phyloP scores from a whole-genome alignment of 2,888 invertebrate species.

The Stenoptilia bipunctidactyla region DNA sequence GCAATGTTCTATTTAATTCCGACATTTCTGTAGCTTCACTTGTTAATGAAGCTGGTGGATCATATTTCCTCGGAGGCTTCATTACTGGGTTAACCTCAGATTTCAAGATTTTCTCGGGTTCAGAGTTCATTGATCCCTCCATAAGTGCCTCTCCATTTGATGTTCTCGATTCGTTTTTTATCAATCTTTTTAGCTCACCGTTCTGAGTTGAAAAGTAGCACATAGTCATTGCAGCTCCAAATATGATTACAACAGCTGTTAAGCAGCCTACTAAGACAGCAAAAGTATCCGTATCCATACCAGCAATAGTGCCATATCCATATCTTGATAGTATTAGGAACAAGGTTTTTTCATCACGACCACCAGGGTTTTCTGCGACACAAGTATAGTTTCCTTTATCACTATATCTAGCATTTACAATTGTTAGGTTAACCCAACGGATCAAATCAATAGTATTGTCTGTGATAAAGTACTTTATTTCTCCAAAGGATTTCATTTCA shows the following conservation, averaged over 20 bases:
- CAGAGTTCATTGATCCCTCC: conserved; percentile 79
- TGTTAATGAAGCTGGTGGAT: conserved; percentile 79
- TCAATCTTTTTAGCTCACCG: conserved; percentile 67
- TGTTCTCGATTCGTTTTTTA: conserved; percentile 72
- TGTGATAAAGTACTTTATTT: conserved; percentile 58
- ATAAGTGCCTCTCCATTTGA: conserved; percentile 77
- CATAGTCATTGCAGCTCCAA: conserved; percentile 53
- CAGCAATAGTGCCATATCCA: conserved; percentile 50
- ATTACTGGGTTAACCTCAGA: conserved; percentile 86
- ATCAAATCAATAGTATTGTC: conserved; percentile 60
- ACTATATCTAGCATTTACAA: conserved; percentile 71
- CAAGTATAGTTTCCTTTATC: conserved; percentile 85
- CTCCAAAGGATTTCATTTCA: conserved; percentile 61
- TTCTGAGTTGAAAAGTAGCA: conserved; percentile 70
- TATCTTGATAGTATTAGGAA: conserved; percentile 70
- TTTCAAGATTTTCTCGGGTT: conserved; percentile 84
- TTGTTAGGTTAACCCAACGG: conserved; percentile 77
- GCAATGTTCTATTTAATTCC: conserved; percentile 83
- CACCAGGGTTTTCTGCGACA: conserved; percentile 86
- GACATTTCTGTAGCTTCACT: conserved; percentile 85
- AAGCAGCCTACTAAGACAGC: conserved; percentile 63
- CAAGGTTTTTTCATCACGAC: conserved; percentile 81
- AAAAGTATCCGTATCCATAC: conserved; percentile 63
- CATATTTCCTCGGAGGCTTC: conserved; percentile 84
- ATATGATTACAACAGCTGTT: conserved; percentile 54